phyloP scores from a whole-genome alignment of 2,797 vertebrate species.

The Parauchenoglanis ngamensis region DNA sequence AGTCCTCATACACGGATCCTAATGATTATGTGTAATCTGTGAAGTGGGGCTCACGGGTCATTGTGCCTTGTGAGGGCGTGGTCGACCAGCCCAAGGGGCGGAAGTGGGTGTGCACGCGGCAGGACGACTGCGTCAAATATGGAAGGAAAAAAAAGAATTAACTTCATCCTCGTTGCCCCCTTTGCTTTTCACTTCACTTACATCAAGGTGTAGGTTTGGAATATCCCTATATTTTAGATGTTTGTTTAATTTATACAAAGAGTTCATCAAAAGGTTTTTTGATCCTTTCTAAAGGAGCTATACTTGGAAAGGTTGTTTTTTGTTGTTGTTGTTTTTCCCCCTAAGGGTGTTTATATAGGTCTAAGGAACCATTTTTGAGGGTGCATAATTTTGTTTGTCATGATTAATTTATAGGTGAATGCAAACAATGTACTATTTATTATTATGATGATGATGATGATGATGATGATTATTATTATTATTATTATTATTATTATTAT shows the following conservation, averaged over 20 bases:
- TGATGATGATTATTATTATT: not conserved
- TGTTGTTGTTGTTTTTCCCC: not conserved
- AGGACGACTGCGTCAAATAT: conserved; percentile 78
- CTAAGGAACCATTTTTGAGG: not conserved
- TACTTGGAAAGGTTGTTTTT: not conserved
- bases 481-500: not conserved
- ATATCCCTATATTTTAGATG: not conserved
- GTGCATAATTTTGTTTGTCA: not conserved
- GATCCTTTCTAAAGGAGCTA: not conserved
- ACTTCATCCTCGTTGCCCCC: conserved; percentile 82
- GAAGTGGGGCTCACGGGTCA: conserved; percentile 65
- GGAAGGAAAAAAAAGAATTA: conserved; percentile 79
- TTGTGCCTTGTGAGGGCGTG: conserved; percentile 86
- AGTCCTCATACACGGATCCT: conserved; percentile 13
- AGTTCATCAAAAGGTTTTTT: not conserved
- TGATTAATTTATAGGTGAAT: not conserved
- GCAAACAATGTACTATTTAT: not conserved
- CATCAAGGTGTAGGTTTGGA: conserved; percentile 48
- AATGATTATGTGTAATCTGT: conserved; percentile 31
- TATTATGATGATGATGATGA: not conserved
- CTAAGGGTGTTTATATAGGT: too few species aligned
- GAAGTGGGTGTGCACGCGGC: conserved; percentile 78
- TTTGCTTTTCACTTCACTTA: conserved; percentile 77
- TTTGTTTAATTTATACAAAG: not conserved
- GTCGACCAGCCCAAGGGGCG: conserved; percentile 84